Evolutionary conservation across 2,113 vertebrate genomes (phyloP), one percentile per base, ranked within the genome.

Genomic region (Meleagris gallopavo): DNA sequence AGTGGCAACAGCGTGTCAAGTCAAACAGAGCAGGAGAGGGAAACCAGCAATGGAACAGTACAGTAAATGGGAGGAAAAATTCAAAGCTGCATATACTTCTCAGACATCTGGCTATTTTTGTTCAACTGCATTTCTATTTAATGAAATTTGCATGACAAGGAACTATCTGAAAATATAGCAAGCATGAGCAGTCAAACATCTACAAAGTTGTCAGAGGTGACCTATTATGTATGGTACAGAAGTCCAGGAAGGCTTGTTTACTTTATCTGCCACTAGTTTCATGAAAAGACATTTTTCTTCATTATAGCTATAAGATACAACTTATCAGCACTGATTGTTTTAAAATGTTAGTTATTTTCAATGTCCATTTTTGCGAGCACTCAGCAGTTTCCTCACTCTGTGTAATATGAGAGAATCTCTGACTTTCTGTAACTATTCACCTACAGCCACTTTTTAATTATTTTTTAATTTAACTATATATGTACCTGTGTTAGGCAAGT

Each of bases 1-100:
- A 87, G 30, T 0, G 1, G 40, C 55, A 83, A 18, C 0, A 0
- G 24, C 41, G 66, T 17, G 6, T 10, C 17, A 13, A 13, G 40
- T 41, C 25, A 79, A 71, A 30, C 16, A 38, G 17, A 3, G 13
- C 22, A 9, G 22, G 58, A 69, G 4, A 52, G 2, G 13, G 10
- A 48, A 77, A 46, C 9, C 54, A 46, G 45, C 8, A 64, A 24
- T 0, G 2, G 11, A 10, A 15, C 8, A 32, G 25, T 52, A 40
- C 12, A 66, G 16, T 4, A 43, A 36, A 12, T 40, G 54, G 55
- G 55, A 70, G 65, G 45, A n/a, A 4, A 20, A 69, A 21, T 71
- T 60, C 40, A 69, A 81, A 75, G 25, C 10, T 69, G 11, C 65
- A 16, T 12, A 10, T 18, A 9, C 38, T 67, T 65, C 19, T 67